Conservation (phyloP, 1,140 invertebrate genomes). For the Paraescarpia echinospica region DNA sequence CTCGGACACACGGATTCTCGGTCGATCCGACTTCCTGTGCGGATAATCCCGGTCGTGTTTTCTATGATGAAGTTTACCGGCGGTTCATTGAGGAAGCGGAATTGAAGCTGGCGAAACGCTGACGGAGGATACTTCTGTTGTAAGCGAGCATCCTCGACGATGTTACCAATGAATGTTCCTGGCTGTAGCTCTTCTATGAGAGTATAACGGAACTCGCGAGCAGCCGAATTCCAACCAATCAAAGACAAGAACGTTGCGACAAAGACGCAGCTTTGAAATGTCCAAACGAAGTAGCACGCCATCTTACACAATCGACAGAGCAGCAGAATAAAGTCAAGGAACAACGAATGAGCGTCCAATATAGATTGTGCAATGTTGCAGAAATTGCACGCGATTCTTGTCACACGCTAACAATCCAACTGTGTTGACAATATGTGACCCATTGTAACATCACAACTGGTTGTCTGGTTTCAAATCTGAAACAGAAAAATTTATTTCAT, state of each 20-base stretch:
- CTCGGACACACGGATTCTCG: slow-evolving; percentile 26
- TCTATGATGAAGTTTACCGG: slow-evolving; percentile 8
- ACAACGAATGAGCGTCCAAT: not conserved
- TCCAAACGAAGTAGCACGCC: not conserved
- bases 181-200: slow-evolving; percentile 26
- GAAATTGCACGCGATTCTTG: not conserved
- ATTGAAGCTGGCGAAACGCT: slow-evolving; percentile 13
- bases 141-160: slow-evolving; percentile 26
- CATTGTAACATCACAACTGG: no score
- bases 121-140: not conserved
- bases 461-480: not conserved
- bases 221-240: not conserved
- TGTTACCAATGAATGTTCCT: slow-evolving; percentile 26
- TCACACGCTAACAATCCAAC: not conserved
- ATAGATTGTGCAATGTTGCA: not conserved
- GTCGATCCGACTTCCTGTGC: slow-evolving; percentile 18
- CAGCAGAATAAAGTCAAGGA: not conserved
- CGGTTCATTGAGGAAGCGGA: slow-evolving; percentile 24
- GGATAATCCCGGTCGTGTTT: slow-evolving; percentile 17
- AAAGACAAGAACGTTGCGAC: not conserved
- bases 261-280: not conserved
- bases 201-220: slow-evolving; percentile 19
- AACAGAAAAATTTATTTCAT: not conserved
- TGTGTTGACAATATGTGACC: not conserved
- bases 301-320: not conserved